Base-by-base conservation (phyloP, 2,113 vertebrate genomes). In the Atrichornis clamosus region DNA sequence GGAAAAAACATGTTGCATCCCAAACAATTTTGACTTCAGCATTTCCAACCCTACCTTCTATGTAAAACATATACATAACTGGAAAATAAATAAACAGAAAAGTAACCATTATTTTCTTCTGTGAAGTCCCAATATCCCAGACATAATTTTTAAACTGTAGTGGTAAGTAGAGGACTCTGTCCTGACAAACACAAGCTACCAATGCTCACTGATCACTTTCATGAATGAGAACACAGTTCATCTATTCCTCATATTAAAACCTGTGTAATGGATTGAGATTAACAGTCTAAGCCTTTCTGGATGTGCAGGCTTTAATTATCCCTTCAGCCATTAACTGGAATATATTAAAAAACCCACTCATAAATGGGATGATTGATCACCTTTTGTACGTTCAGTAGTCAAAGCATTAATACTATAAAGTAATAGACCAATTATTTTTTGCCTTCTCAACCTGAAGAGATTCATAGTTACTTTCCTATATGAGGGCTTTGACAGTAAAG, bases 391-490 rank as follows among this genome's bases (percentile, higher is more conserved):
- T 63, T 78, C 60, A 83, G n/a, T 20, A 78, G 33, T 49, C 24
- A 44, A 74, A 86, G 37, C 7, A 63, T n/a, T 78, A 42, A 28
- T 17, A 52, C 8, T 46, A 42, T 5, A 32, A 39, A 85, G 50
- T 44, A 39, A 49, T 0, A 72, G 47, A 50, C 8, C 0, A 3
- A 77, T 27, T 28, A 62, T 50, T 56, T 42, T 33, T 3, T 42
- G 47, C 26, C 26, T 82, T 46, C 64, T 77, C 42, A 75, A 55
- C 11, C 50, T 70, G 60, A 84, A 69, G 15, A 79, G 14, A 23
- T 59, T 69, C 49, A 35, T 55, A 44, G 15, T 56, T 73, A 41
- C 41, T 79, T 64, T 55, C 35, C 67, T 64, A 64, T 20, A 42
- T 11, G 22, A 41, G 9, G 33, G 39, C 19, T 90, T 46, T 65